Evolutionary conservation across 2,888 invertebrate genomes (phyloP).

Genomic region (Deladenus siricidicola): DNA sequence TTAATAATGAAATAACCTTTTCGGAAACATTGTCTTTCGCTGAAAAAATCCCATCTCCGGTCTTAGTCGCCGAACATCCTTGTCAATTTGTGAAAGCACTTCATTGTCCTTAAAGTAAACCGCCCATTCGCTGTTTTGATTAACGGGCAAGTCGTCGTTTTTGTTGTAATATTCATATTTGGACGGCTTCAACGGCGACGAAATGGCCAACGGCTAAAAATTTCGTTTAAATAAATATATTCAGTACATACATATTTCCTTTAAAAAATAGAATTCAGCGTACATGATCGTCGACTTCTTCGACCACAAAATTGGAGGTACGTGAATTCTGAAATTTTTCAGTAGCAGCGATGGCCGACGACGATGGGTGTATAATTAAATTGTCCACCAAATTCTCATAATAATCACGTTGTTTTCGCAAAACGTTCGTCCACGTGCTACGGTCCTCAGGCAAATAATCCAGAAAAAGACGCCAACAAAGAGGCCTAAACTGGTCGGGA

Average conservation of each 20-base stretch:
- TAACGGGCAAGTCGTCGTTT: too few species aligned
- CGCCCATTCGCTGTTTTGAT: constrained; percentile 89
- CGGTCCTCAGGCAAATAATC: constrained; percentile 43
- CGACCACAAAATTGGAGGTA: constrained; percentile 8
- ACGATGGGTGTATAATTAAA: constrained; percentile 29
- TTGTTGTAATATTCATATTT: background rate
- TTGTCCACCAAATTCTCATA: constrained; percentile 42
- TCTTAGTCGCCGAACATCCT: constrained; percentile 66
- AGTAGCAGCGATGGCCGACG: background rate
- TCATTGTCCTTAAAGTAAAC: constrained; percentile 94
- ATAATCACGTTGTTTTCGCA: constrained; percentile 33
- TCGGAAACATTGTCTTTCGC: constrained; percentile 79
- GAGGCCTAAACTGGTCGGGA: constrained; percentile 42
- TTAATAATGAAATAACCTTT: too few species aligned
- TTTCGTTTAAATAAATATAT: background rate
- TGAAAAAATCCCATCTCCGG: constrained; percentile 96
- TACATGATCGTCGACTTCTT: constrained; percentile 37
- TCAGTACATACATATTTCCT: background rate
- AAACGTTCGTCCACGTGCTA: constrained; percentile 32
- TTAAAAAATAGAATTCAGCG: constrained; percentile 13
- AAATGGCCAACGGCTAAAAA: constrained; percentile 2
- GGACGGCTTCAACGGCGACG: background rate
- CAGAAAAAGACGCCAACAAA: constrained; percentile 50
- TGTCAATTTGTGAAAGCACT: constrained; percentile 90
- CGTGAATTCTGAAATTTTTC: constrained; percentile 20